phyloP scores from a whole-genome alignment of 2,113 vertebrate genomes.

The Cariama cristata region DNA sequence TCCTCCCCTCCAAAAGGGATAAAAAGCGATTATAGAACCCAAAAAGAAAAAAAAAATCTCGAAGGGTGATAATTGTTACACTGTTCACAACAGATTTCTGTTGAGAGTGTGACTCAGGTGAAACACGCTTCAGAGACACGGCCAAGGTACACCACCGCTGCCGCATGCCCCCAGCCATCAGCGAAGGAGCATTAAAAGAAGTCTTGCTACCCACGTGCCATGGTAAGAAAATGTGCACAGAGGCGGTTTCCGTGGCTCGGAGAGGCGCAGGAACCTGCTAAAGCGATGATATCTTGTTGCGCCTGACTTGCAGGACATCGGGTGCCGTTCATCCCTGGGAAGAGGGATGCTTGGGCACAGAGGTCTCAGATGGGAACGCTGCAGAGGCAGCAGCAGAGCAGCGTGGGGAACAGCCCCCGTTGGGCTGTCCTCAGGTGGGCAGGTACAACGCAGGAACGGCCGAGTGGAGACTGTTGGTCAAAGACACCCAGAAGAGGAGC shows the following conservation, averaged over 20 bases:
- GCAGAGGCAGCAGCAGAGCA: background rate
- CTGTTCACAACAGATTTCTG: background rate
- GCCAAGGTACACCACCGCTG: background rate
- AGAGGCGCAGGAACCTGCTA: background rate
- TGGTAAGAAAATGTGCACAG: background rate
- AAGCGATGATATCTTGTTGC: background rate
- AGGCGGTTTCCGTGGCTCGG: background rate
- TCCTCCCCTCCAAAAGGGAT: background rate
- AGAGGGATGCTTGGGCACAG: background rate
- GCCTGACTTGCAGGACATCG: background rate
- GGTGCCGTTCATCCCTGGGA: background rate
- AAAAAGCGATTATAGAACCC: background rate
- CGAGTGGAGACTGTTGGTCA: background rate
- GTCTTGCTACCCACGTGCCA: background rate
- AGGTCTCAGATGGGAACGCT: rapidly evolving
- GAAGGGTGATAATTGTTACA: background rate
- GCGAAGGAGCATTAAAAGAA: background rate
- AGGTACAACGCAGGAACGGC: too few relatives aligned
- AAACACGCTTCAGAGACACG: background rate
- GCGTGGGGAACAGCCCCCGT: background rate
- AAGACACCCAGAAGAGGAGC: background rate
- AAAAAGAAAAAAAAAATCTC: background rate
- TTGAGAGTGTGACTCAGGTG: background rate
- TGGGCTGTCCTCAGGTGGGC: background rate
- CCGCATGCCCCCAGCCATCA: background rate